A percentile compares a stretch with the other conserved stretches of the same genome.
phyloP scores from a whole-genome alignment of 2,888 invertebrate genomes.

The Eutolmus rufibarbis region DNA sequence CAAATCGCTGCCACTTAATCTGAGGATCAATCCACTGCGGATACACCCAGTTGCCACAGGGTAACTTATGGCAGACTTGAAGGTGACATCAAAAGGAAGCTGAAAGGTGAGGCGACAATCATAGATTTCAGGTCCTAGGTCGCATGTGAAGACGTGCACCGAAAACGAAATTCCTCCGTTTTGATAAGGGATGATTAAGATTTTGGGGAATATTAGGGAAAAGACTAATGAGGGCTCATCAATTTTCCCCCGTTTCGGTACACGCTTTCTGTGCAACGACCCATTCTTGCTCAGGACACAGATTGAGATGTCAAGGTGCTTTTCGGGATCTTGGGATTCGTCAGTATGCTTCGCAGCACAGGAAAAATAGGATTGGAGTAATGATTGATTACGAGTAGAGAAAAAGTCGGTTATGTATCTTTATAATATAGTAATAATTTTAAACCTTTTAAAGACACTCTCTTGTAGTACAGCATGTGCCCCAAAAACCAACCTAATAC shows the following conservation, averaged over 20 bases:
- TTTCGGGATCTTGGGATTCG: neutral
- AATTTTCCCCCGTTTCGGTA: neutral
- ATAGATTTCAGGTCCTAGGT: neutral
- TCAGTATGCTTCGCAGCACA: neutral
- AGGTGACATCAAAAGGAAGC: constrained; percentile 25
- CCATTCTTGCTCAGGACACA: neutral
- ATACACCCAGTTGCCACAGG: neutral
- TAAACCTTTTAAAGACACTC: neutral
- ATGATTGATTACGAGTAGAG: neutral
- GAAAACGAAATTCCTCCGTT: neutral
- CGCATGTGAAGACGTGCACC: constrained; percentile 12
- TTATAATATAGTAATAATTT: neutral
- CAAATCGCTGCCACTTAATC: constrained; percentile 32
- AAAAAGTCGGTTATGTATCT: neutral
- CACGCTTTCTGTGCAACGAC: neutral
- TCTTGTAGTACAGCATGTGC: too few relatives aligned
- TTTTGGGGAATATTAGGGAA: neutral
- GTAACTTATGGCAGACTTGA: neutral
- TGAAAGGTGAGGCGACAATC: neutral
- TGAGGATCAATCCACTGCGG: constrained; percentile 24
- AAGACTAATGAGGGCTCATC: constrained; percentile 24
- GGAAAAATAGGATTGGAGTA: neutral
- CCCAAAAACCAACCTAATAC: too few relatives aligned
- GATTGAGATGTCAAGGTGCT: neutral
- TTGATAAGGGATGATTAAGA: constrained; percentile 22